Percentiles rank a stretch among this genome's conserved stretches.
These are phyloP conservation scores for Phyllopteryx taeniolatus DNA, from an alignment of 2,113 vertebrate genomes.

Conservation along the genomic window DNA sequence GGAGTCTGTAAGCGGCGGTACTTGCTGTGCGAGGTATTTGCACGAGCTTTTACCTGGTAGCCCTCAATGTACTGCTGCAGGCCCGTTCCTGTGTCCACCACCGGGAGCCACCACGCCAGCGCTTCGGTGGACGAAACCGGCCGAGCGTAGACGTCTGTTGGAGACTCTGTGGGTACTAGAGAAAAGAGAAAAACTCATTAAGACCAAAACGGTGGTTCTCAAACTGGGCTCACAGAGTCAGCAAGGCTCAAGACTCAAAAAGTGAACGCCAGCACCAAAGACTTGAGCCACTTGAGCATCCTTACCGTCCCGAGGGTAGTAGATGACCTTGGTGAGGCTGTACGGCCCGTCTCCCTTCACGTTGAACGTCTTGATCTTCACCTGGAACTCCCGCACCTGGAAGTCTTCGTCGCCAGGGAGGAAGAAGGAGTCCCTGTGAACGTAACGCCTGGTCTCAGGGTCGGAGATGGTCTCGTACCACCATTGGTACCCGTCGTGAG, in stretches of 20 bases:
- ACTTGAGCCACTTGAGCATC: background rate
- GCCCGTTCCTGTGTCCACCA: conserved; percentile 72
- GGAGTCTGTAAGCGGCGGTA: background rate
- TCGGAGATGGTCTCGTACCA: conserved; percentile 90
- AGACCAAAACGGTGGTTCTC: too few species aligned
- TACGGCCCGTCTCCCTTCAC: conserved; percentile 91
- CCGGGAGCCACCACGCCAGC: conserved; percentile 89
- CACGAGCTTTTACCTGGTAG: conserved; percentile 80
- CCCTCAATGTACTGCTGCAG: conserved; percentile 86
- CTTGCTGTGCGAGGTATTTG: background rate
- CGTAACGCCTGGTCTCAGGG: conserved; percentile 86
- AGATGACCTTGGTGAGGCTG: conserved; percentile 85
- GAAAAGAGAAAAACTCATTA: background rate
- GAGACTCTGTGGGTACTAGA: conserved; percentile 74
- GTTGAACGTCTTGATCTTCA: conserved; percentile 94
- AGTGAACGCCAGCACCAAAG: background rate
- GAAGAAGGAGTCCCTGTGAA: conserved; percentile 86
- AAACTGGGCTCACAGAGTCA: background rate
- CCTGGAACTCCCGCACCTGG: conserved; percentile 86
- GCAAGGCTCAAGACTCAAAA: background rate
- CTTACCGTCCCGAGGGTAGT: conserved; percentile 88
- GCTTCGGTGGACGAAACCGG: conserved; percentile 89
- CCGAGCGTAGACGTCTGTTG: conserved; percentile 81
- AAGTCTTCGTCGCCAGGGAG: conserved; percentile 60
- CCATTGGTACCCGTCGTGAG: conserved; percentile 87